Evolutionary conservation across 1,140 invertebrate genomes (phyloP), one percentile per base, ranked within the genome.

Genomic region (Charaxes varanes): DNA sequence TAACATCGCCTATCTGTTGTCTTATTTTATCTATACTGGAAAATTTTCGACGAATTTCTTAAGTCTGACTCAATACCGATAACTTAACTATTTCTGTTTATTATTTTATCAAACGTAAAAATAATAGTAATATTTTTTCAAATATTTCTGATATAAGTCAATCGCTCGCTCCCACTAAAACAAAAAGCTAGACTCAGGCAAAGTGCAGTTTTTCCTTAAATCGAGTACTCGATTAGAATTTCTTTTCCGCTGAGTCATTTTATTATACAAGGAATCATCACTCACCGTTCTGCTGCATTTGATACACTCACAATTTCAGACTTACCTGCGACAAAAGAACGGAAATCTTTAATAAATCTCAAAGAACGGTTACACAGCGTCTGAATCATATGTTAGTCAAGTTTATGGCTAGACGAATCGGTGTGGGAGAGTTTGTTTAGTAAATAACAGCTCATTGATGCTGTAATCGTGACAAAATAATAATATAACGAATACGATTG

Each of bases 381-480:
- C 23, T 53, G 67, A 71, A 37, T 68, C 64, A 71, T 50, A 35
- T 57, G 32, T 65, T 65, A 65, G 36, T 61, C 53, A 63, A 58
- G 45, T 59, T 60, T 59, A 45, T 36, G 34, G 51, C 38, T 45
- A 50, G 55, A 44, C 48, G 46, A 43, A 36, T 27, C 51, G 27
- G 40, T 54, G n/a, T n/a, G n/a, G n/a, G n/a, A n/a, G n/a, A n/a
- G n/a, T n/a, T n/a, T n/a, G n/a, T n/a, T n/a, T n/a, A n/a, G n/a
- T n/a, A n/a, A n/a, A n/a, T n/a, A n/a, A n/a, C n/a, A n/a, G n/a
- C n/a, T n/a, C n/a, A n/a, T n/a, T n/a, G n/a, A n/a, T n/a, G n/a
- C n/a, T n/a, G n/a, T n/a, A n/a, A n/a, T n/a, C n/a, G n/a, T n/a
- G n/a, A n/a, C n/a, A n/a, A n/a, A n/a, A n/a, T n/a, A n/a, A n/a